A percentile compares a stretch with the other conserved stretches of the same genome.
Conservation (phyloP, 2,888 invertebrate genomes). For the Pterostichus niger region DNA sequence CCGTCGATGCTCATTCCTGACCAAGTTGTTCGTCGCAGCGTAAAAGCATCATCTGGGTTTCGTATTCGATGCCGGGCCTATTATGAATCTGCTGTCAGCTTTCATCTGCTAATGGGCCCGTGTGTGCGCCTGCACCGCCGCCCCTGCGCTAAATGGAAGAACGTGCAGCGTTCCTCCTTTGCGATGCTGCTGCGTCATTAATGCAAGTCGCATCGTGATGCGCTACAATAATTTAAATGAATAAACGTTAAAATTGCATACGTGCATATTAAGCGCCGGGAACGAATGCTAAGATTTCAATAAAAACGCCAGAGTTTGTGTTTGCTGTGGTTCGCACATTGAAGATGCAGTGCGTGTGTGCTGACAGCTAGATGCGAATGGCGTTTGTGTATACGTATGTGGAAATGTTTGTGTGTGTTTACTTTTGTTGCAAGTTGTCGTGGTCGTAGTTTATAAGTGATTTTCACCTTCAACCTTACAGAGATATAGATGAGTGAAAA, state of each 20-base stretch:
- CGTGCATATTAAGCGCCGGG: slow-evolving; percentile 65
- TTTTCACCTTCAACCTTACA: slow-evolving; percentile 43
- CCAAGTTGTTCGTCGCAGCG: slow-evolving; percentile 7
- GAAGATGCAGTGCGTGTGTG: slow-evolving; percentile 9
- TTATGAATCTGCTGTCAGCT: slow-evolving; percentile 67
- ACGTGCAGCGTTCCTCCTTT: slow-evolving; percentile 40
- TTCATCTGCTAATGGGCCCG: slow-evolving; percentile 71
- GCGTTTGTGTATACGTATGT: background rate
- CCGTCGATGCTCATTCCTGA: background rate
- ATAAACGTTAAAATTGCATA: slow-evolving; percentile 68
- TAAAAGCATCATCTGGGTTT: slow-evolving; percentile 1
- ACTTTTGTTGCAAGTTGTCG: background rate
- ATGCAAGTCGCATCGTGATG: slow-evolving; percentile 70
- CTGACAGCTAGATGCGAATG: background rate
- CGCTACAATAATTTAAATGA: slow-evolving; percentile 71
- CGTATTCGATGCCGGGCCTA: slow-evolving; percentile 23
- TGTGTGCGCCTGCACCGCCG: slow-evolving; percentile 56
- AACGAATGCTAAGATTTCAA: slow-evolving; percentile 60
- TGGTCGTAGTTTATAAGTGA: background rate
- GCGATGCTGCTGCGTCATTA: slow-evolving; percentile 68
- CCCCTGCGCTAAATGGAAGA: slow-evolving; percentile 24
- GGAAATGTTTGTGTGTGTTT: background rate
- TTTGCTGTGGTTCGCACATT: slow-evolving; percentile 1
- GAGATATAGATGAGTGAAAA: background rate
- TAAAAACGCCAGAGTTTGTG: slow-evolving; percentile 43